Conservation (phyloP, 2,113 vertebrate species). For the Nyctereutes procyonoides region DNA sequence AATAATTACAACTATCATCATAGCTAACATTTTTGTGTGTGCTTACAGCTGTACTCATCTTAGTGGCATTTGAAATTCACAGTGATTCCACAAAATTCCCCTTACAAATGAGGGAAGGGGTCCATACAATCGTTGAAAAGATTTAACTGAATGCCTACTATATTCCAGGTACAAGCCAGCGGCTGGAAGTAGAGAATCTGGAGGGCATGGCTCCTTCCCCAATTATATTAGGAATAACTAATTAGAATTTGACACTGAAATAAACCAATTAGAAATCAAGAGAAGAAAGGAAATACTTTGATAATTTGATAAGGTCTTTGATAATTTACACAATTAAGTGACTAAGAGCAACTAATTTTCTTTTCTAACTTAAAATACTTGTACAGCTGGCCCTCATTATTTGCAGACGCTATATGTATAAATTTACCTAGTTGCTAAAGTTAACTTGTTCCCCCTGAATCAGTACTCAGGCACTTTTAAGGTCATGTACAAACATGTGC, state of each 20-base stretch:
- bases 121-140: not conserved
- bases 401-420: not conserved
- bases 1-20: not conserved
- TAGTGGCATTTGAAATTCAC: not conserved
- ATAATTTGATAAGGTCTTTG: not conserved
- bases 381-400: not conserved
- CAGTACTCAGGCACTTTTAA: not conserved
- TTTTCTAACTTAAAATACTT: not conserved
- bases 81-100: not conserved
- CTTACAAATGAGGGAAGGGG: not conserved
- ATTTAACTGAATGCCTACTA: not conserved
- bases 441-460: not conserved
- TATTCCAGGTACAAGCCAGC: not conserved
- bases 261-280: not conserved
- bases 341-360: not conserved
- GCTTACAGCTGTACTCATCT: not conserved
- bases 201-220: not conserved
- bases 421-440: not conserved
- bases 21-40: not conserved
- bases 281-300: not conserved
- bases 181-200: not conserved
- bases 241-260: conserved; percentile 31
- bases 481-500: not conserved
- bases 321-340: not conserved
- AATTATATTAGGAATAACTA: not conserved